Conservation (phyloP, 2,113 vertebrate species). For the Tiliqua scincoides region DNA sequence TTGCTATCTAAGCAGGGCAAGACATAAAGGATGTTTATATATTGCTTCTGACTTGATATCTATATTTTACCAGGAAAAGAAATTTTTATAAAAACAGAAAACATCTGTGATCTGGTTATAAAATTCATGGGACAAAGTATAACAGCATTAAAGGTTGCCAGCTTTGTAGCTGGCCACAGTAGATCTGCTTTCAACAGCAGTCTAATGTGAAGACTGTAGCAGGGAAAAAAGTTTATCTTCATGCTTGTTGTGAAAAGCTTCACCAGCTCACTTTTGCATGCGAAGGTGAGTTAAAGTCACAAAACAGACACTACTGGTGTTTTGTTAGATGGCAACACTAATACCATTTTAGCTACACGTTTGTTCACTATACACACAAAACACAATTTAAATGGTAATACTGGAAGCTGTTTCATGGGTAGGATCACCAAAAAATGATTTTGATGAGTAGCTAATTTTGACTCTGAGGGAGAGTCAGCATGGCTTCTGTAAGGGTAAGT, state of each 20-base stretch:
- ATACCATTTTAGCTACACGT: neutral
- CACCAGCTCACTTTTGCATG: neutral
- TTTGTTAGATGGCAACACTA: neutral
- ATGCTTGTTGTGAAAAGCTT: neutral
- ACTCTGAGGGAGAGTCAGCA: no score
- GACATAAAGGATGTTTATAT: neutral
- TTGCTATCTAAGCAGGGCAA: neutral
- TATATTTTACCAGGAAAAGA: neutral
- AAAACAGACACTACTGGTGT: neutral
- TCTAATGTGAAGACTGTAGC: neutral
- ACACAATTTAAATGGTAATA: neutral
- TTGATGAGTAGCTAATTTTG: neutral
- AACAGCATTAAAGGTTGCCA: neutral
- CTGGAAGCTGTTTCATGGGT: neutral
- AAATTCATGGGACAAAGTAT: neutral
- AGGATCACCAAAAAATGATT: neutral
- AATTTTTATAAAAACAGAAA: neutral
- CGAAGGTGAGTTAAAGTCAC: neutral
- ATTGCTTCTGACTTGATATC: rapidly evolving
- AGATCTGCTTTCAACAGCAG: neutral
- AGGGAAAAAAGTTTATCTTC: neutral
- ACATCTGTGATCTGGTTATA: neutral
- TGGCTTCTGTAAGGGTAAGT: no score
- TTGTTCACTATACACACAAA: neutral
- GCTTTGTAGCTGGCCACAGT: neutral